Evolutionary conservation across 1,140 invertebrate species (phyloP), one percentile per base, ranked within the genome.

Genomic region (Phortica variegata): DNA sequence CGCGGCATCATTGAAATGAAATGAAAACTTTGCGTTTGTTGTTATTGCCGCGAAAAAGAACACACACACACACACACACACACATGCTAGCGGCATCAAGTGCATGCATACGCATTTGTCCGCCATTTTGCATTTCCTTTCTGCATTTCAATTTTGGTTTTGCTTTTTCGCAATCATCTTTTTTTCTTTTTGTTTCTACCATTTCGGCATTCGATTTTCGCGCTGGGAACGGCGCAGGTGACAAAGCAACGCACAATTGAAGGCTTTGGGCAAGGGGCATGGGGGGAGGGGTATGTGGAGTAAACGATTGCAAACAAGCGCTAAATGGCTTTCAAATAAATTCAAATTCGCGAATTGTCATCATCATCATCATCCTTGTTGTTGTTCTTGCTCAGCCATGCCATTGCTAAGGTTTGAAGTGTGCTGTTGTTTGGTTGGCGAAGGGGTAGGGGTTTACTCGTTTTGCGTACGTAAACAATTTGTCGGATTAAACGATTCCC

Each of bases 281-380:
- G 1, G 29, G 6, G 13, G 0, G 31, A 7, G 32, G 13, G 63
- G 60, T 68, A 66, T 58, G 49, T 57, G 60, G 63, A 63, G 63
- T 38, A 51, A 53, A 66, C 57, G 63, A 66, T 56, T 54, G 37
- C 46, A 56, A 53, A 56, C 60, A 37, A 56, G 47, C 52, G 63
- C 51, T 63, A 66, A 66, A 62, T 65, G 63, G 60, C 68, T 66
- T 66, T 63, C 63, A 47, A 68, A 66, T 66, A 60, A 63, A 66
- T 66, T 63, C 60, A 68, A 66, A 66, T 60, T 60, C 47, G 63
- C 62, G 51, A 62, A n/a, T 68, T 66, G 59, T 66, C 62, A 39
- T 52, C 17, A 31, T 37, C 19, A 21, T 23, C 10, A 31, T 23
- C 32, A 16, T 32, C 38, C 43, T 16, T 8, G 20, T 21, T 43